Base-by-base conservation (phyloP, 2,113 vertebrate genomes). In the Promerops cafer region DNA sequence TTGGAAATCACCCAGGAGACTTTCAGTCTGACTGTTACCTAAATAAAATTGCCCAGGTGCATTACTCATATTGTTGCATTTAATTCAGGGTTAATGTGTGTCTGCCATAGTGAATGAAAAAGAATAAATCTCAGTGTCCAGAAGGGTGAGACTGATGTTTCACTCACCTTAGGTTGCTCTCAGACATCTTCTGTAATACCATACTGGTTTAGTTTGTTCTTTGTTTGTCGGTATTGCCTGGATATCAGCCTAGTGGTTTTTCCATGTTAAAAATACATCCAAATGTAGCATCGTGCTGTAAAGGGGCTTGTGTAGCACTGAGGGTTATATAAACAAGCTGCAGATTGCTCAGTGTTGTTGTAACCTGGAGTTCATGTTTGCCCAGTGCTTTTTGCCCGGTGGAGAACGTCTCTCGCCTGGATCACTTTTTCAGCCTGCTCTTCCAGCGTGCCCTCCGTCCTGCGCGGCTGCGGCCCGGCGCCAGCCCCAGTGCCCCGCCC, bases 361-460 rank as follows among this genome's bases (percentile, higher is more conserved):
- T 97, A 94, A 98, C 94, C 95, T 35, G 50, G 26, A 69, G 42
- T 96, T 97, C 96, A 92, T 97, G 47, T 96, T 97, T 96, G 84
- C 96, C 71, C 97, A 99, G 99, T 87, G 99, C 99, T 44, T 99
- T 99, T 96, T 98, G 98, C 95, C 97, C 98, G 94, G 87, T 63
- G 39, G 99, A 99, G 92, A 98, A 99, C 21, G 72, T 88, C 76
- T 97, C 98, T 84, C 97, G 98, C 49, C 93, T 99, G 98, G 99
- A 99, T 98, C 99, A 99, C 70, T 99, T 99, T 98, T 99, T 99
- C 98, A 98, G 96, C 98, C 98, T 99, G 94, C 98, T 99, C 97
- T 99, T 99, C 98, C 99, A 99, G 98, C 98, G 98, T 96, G 98
- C 98, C 4, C 98, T 99, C 60, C 98, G 98, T 92, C 98, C 98